Conservation (phyloP, 2,113 vertebrate species). For the Ptilorrhoa leucosticta region DNA sequence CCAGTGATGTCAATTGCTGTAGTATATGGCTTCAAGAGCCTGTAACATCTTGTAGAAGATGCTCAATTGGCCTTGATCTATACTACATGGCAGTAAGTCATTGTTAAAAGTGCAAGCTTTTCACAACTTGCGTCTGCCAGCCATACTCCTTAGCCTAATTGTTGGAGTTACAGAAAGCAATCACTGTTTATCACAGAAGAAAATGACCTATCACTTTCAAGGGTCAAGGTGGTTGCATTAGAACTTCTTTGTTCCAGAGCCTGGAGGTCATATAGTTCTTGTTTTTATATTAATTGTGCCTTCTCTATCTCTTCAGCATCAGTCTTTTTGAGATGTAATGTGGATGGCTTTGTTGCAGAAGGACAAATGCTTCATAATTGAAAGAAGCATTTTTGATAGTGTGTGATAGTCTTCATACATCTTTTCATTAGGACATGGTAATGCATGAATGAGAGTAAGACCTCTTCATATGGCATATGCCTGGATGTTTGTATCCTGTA, state of each 20-base stretch:
- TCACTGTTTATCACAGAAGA: constrained; percentile 10
- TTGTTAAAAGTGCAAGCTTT: constrained; percentile 6
- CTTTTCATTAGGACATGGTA: background rate
- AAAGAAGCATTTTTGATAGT: background rate
- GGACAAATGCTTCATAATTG: background rate
- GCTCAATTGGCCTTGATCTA: background rate
- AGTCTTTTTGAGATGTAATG: background rate
- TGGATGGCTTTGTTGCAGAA: background rate
- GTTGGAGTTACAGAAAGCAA: constrained; percentile 35
- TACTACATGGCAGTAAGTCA: constrained; percentile 2
- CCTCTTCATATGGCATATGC: background rate
- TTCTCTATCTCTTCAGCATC: background rate
- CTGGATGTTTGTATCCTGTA: background rate
- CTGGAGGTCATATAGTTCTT: background rate
- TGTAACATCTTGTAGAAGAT: background rate
- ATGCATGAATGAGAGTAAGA: background rate
- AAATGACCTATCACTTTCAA: background rate
- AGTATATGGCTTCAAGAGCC: background rate
- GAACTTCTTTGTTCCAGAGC: background rate
- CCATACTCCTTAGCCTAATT: background rate
- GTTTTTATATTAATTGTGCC: background rate
- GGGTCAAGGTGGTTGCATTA: constrained; percentile 6
- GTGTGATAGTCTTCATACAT: background rate
- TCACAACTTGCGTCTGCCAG: background rate
- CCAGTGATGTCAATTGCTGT: background rate